These are phyloP conservation scores for Lordiphosa clarofinis DNA, from an alignment of 1,140 invertebrate species.

Conservation along the genomic window DNA sequence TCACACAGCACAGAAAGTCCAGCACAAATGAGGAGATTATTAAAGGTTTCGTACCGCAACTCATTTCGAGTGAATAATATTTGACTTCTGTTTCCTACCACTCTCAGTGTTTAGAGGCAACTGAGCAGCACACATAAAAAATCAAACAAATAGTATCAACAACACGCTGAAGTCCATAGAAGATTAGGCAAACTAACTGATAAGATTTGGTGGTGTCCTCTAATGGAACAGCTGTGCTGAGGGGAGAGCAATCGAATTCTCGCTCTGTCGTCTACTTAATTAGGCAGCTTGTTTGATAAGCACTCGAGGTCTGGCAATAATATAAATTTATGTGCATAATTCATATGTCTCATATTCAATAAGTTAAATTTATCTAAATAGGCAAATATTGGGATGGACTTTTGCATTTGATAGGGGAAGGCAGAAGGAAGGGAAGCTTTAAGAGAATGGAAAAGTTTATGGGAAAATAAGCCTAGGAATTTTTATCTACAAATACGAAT, in stretches of 20 bases:
- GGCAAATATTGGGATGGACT: neutral
- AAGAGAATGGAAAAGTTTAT: too few species aligned
- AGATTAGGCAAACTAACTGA: conserved; percentile 45
- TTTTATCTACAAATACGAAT: too few species aligned
- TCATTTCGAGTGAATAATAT: conserved; percentile 42
- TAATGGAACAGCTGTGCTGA: neutral
- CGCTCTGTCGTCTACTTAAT: conserved; percentile 30
- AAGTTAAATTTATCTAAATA: neutral
- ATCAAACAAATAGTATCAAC: conserved; percentile 13
- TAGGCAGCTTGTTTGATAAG: conserved; percentile 39
- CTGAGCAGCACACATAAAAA: conserved; percentile 29
- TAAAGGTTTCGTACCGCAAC: conserved; percentile 57
- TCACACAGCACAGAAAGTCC: conserved; percentile 73
- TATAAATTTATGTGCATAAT: too few species aligned
- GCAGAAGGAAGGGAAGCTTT: too few species aligned
- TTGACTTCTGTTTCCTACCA: conserved; percentile 6
- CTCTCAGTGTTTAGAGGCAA: conserved; percentile 24
- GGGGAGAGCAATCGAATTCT: neutral
- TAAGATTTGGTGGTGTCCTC: conserved; percentile 41
- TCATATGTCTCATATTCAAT: neutral
- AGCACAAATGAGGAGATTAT: conserved; percentile 69
- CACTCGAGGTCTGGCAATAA: conserved; percentile 30
- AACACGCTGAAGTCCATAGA: conserved; percentile 17
- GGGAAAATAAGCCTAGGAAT: too few species aligned
- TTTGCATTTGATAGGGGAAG: too few species aligned